These are phyloP conservation scores for Hipparchia sbordonii DNA, from an alignment of 2,888 invertebrate species.

Conservation along the genomic window DNA sequence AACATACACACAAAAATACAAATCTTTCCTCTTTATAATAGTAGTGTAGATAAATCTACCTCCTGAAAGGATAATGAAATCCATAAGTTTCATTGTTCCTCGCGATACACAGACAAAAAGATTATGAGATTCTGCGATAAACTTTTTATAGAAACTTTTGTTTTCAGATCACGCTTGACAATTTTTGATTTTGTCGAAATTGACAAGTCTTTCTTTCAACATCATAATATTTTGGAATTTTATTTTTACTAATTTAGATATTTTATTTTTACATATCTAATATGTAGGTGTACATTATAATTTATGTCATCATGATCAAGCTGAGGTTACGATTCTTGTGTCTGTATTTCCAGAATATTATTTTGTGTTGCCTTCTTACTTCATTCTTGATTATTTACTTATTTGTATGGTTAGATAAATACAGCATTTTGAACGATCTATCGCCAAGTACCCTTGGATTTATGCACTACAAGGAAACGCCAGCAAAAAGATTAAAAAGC, in stretches of 20 bases:
- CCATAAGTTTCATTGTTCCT: too few relatives aligned
- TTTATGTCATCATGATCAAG: conserved; percentile 5
- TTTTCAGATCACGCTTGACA: too few relatives aligned
- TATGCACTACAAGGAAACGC: conserved; percentile 17
- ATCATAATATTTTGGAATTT: neutral
- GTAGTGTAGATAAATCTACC: too few relatives aligned
- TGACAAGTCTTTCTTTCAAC: neutral
- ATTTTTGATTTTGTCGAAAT: neutral
- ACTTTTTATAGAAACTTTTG: too few relatives aligned
- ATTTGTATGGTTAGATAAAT: neutral
- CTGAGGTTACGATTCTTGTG: neutral
- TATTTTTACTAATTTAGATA: neutral
- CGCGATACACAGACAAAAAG: too few relatives aligned
- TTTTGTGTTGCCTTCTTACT: neutral
- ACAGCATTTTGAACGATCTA: conserved; percentile 9
- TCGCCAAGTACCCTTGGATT: conserved; percentile 22
- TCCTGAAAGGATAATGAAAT: too few relatives aligned
- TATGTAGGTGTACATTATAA: neutral
- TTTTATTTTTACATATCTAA: neutral
- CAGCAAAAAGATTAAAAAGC: conserved; percentile 13
- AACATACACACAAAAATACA: too few relatives aligned
- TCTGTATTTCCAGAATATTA: conserved; percentile 3
- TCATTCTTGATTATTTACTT: conserved; percentile 2
- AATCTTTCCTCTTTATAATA: too few relatives aligned
- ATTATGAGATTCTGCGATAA: too few relatives aligned